These are phyloP conservation scores for Idaea biselata DNA, from an alignment of 2,888 invertebrate species.

Conservation along the genomic window DNA sequence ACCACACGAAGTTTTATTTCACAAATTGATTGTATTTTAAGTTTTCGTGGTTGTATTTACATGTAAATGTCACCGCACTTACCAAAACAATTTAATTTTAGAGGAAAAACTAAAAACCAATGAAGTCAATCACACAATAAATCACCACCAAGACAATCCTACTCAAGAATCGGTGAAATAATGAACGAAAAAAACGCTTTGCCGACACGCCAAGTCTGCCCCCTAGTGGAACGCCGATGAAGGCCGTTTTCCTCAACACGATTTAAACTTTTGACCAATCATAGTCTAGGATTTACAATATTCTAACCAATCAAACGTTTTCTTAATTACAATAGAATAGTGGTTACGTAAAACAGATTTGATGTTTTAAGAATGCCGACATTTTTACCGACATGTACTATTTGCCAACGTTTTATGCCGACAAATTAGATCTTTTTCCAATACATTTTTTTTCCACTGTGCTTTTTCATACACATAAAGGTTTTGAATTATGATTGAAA, in stretches of 20 bases:
- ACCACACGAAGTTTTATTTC: neutral
- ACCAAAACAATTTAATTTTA: slow-evolving; percentile 68
- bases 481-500: no score
- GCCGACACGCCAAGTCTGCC: slow-evolving; percentile 57
- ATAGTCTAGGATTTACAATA: neutral
- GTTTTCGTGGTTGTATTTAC: neutral
- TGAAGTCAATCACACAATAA: slow-evolving; percentile 51
- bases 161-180: slow-evolving; percentile 62
- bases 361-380: neutral
- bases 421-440: neutral
- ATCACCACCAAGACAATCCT: slow-evolving; percentile 52
- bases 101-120: slow-evolving; percentile 49
- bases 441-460: neutral
- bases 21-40: neutral
- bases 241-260: slow-evolving; percentile 44
- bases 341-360: neutral
- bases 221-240: slow-evolving; percentile 59
- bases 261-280: neutral
- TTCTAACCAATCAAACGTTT: slow-evolving; percentile 33
- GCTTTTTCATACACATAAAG: neutral
- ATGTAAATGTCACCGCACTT: slow-evolving; percentile 44
- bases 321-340: neutral
- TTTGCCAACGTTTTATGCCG: neutral
- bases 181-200: slow-evolving; percentile 66
- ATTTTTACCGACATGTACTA: slow-evolving; percentile 3